These are phyloP conservation scores for Brenthis daphne DNA, from an alignment of 2,888 invertebrate species.

Conservation along the genomic window DNA sequence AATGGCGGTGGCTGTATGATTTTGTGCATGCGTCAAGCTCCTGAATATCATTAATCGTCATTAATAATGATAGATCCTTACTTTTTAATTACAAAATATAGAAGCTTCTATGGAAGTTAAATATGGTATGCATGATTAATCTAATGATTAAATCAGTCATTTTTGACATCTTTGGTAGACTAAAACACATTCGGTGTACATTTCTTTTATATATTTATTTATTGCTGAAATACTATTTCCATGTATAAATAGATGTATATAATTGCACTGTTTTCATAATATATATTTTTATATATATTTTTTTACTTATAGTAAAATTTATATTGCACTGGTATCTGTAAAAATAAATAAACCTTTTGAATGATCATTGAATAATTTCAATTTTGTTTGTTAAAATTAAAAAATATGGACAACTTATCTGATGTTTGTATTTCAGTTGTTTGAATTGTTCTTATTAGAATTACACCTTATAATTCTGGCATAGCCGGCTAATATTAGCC, in stretches of 20 bases:
- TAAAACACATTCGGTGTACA: constrained; percentile 49
- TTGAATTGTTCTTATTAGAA: constrained; percentile 8
- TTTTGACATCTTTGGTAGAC: constrained; percentile 71
- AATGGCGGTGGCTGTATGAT: constrained; percentile 48
- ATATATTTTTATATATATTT: constrained; percentile 48
- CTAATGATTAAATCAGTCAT: constrained; percentile 52
- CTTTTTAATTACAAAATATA: constrained; percentile 36
- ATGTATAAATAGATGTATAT: constrained; percentile 51
- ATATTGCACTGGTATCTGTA: constrained; percentile 75
- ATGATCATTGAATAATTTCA: constrained; percentile 36
- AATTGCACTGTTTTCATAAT: constrained; percentile 70
- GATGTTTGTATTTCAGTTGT: constrained; percentile 8
- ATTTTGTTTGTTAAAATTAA: constrained; percentile 22
- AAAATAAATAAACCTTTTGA: constrained; percentile 49
- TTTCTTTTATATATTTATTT: constrained; percentile 34
- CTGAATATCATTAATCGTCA: constrained; percentile 49
- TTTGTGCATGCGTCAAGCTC: constrained; percentile 69
- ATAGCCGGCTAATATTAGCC: too few species aligned
- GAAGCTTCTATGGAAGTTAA: constrained; percentile 40
- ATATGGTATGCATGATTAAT: constrained; percentile 40
- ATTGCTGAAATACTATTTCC: constrained; percentile 43
- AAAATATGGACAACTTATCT: constrained; percentile 16
- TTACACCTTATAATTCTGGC: neutral
- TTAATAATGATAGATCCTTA: constrained; percentile 45
- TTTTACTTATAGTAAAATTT: constrained; percentile 78